Conservation (phyloP, 2,113 vertebrate species). For the Vulpes vulpes region DNA sequence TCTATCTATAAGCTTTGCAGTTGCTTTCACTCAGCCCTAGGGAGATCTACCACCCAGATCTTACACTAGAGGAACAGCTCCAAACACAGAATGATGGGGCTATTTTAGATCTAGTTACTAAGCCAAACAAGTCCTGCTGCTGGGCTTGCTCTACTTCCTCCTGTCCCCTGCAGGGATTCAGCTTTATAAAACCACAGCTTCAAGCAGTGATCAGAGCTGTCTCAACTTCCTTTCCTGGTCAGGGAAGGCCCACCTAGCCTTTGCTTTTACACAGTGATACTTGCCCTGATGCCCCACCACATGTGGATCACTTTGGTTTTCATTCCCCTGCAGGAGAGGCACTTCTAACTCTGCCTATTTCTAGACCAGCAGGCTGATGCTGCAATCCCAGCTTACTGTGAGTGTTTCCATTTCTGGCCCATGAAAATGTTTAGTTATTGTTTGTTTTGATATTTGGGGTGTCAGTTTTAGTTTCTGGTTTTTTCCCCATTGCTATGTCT, state of each 20-base stretch:
- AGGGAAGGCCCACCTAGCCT: not conserved
- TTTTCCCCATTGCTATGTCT: not conserved
- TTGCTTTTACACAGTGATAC: not conserved
- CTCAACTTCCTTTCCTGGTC: constrained; percentile 26
- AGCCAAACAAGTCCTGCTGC: not conserved
- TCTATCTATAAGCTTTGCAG: not conserved
- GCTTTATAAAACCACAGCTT: not conserved
- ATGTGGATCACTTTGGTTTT: constrained; percentile 41
- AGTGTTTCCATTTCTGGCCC: constrained; percentile 52
- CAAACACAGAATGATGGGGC: not conserved
- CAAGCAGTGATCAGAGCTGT: constrained; percentile 25
- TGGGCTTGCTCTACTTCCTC: constrained; percentile 41
- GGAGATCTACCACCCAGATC: not conserved
- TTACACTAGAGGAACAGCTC: not conserved
- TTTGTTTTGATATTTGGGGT: not conserved
- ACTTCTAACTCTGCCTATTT: constrained; percentile 62
- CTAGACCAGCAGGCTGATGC: constrained; percentile 49
- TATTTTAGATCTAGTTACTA: not conserved
- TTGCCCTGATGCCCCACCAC: not conserved
- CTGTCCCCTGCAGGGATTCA: not conserved
- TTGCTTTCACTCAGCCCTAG: not conserved
- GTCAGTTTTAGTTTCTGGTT: not conserved
- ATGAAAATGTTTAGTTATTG: constrained; percentile 9
- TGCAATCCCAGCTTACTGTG: not conserved
- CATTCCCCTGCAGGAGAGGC: not conserved